Percentiles rank a stretch among this genome's conserved stretches.
These are phyloP conservation scores for Aphyosemion australe DNA, from an alignment of 2,113 vertebrate genomes.

Conservation along the genomic window DNA sequence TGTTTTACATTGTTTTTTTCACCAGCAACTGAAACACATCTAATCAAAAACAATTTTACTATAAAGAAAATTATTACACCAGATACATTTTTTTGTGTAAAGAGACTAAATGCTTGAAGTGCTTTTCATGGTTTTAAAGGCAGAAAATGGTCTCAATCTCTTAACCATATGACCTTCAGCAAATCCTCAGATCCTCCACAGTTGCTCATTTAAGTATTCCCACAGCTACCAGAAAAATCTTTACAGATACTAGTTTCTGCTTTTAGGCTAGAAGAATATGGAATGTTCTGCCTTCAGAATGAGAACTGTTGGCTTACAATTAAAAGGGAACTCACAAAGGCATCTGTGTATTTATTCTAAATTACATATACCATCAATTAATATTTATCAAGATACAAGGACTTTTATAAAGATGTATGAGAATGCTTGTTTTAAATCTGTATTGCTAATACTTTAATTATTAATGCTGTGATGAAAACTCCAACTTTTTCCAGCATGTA, in stretches of 20 bases:
- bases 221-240: neutral
- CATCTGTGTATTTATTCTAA: no score
- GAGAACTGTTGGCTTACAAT: neutral
- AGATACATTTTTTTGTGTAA: neutral
- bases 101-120: neutral
- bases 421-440: no score
- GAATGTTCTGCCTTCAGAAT: neutral
- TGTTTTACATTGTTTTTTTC: no score
- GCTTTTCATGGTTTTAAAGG: neutral
- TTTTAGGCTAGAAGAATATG: neutral
- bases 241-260: neutral
- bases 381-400: no score
- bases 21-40: no score
- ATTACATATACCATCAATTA: no score
- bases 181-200: neutral
- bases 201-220: neutral
- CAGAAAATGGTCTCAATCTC: no score
- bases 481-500: no score
- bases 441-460: no score
- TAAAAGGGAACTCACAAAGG: neutral
- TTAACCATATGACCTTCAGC: neutral
- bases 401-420: no score
- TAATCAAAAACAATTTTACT: constrained; percentile 20
- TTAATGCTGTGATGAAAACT: no score
- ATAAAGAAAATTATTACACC: neutral